Base-by-base conservation (phyloP, 2,113 vertebrate species). In the Pangasianodon hypophthalmus region DNA sequence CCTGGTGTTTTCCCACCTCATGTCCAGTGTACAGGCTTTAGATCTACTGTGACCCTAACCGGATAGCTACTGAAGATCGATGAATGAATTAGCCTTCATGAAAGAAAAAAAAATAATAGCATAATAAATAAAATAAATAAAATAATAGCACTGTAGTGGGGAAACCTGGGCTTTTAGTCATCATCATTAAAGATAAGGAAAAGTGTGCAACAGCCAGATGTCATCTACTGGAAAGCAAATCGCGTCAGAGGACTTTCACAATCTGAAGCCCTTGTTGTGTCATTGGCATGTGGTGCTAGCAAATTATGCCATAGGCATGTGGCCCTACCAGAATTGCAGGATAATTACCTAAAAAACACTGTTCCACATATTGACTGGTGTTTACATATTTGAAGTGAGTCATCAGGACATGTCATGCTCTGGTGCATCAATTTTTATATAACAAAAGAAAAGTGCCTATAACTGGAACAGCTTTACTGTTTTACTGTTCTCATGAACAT, bases 331-430 rank as follows among this genome's bases (percentile, higher is more conserved):
- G 81, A 83, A 41, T 13, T 19, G 32, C 54, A 83, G 21, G 32
- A 58, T 83, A 58, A 58, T 83, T 60, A 58, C 1, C 0, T 37
- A 11, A 81, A 81, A 41, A 21, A 41, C 54, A 21, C 21, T 83
- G 52, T 7, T 13, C 29, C 6, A 58, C 52, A 83, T 41, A 83
- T 82, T 3, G 9, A 37, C 16, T 19, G 32, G 54, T 83, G 81
- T 83, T 83, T 83, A 83, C 32, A 83, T 83, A 58, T 58, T 83
- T 83, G 81, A 83, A 83, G 10, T 21, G 32, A 26, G 6, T 41
- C 52, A 83, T 24, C 54, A 60, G 32, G 54, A 58, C 54, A 83
- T 19, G 37, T 83, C 54, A 24, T 83, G 32, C 16, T 37, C 52
- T 82, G n/a, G 50, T 82, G 50, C 54, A 19, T 32, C 11, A 54